Conservation (phyloP, 1,140 invertebrate species). For the Conus ventricosus region DNA sequence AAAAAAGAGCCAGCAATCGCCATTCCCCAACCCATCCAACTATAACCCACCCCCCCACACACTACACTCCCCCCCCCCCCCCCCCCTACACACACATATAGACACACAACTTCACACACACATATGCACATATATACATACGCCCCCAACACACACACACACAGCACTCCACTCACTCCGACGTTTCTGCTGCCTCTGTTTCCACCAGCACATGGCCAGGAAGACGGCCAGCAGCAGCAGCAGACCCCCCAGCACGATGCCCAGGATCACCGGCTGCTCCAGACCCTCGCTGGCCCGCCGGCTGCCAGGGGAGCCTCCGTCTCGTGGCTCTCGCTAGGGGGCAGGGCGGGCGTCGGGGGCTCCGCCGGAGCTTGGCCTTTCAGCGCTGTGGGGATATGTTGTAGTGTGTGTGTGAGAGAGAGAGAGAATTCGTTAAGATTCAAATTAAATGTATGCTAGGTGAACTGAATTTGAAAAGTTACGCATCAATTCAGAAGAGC, state of each 20-base stretch:
- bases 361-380: slow-evolving; percentile 10
- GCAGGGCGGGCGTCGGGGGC: neutral
- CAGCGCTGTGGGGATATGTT: slow-evolving; percentile 7
- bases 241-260: slow-evolving; percentile 72
- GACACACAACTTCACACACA: no score
- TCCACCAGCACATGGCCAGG: slow-evolving; percentile 73
- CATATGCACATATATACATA: neutral
- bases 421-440: no score
- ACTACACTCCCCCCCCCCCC: no score
- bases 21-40: no score
- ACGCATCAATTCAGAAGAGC: no score
- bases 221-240: slow-evolving; percentile 71
- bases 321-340: neutral
- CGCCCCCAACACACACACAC: no score
- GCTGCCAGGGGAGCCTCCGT: neutral
- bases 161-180: slow-evolving; percentile 30
- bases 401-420: no score
- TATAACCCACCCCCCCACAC: no score
- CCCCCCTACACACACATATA: no score
- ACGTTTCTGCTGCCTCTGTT: slow-evolving; percentile 69
- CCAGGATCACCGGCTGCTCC: slow-evolving; percentile 64
- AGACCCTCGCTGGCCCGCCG: slow-evolving; percentile 25
- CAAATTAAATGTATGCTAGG: no score
- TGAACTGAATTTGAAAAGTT: no score
- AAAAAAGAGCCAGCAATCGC: no score